Conservation (phyloP, 2,888 invertebrate species). For the Metallyticus violacea region DNA sequence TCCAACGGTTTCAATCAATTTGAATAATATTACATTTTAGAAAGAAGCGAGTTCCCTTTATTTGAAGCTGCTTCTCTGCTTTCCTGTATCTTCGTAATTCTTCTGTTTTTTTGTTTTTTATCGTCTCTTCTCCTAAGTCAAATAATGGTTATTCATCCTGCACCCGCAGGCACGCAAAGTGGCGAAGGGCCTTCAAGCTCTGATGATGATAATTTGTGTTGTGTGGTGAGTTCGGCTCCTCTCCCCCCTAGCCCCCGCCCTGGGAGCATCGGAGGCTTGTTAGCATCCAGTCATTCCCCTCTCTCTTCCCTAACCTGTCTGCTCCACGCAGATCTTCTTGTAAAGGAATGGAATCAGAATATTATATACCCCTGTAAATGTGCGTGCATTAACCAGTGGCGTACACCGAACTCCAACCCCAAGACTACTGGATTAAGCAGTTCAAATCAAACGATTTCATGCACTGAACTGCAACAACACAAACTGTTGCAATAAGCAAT, state of each 20-base stretch:
- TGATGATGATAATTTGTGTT: conserved; percentile 19
- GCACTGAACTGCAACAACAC: too few relatives aligned
- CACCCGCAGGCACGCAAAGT: conserved; percentile 21
- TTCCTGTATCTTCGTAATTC: not conserved
- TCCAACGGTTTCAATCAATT: not conserved
- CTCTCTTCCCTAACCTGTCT: not conserved
- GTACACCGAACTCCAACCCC: not conserved
- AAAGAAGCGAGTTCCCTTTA: not conserved
- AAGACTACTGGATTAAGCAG: too few relatives aligned
- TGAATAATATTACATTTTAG: not conserved
- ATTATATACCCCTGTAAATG: not conserved
- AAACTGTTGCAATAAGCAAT: too few relatives aligned
- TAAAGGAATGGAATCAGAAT: not conserved
- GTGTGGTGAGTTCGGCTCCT: not conserved
- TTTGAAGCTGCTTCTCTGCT: not conserved
- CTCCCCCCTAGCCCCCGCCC: not conserved
- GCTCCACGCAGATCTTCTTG: not conserved
- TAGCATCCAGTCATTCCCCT: not conserved
- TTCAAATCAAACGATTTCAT: too few relatives aligned
- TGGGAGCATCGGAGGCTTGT: not conserved
- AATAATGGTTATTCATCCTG: conserved; percentile 18
- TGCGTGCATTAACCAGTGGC: not conserved
- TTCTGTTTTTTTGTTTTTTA: not conserved
- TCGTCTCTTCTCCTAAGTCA: not conserved
- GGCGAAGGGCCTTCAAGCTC: conserved; percentile 7